These are phyloP conservation scores for Eubasilissa splendida DNA, from an alignment of 2,888 invertebrate genomes.

Conservation along the genomic window DNA sequence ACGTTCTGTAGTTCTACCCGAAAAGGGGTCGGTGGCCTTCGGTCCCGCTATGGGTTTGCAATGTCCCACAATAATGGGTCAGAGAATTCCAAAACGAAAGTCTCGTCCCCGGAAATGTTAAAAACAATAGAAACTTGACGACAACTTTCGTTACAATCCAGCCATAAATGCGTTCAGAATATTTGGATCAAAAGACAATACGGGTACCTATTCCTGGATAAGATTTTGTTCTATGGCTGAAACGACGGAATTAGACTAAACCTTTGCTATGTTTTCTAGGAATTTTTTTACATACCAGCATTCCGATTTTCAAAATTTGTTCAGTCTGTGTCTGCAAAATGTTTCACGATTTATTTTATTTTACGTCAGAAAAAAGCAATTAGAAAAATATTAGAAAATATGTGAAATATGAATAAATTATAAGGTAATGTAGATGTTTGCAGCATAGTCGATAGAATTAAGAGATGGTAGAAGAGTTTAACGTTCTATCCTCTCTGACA, in stretches of 20 bases:
- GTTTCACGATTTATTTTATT: too few relatives aligned
- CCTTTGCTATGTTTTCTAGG: too few relatives aligned
- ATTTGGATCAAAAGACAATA: background rate
- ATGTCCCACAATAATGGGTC: conserved; percentile 25
- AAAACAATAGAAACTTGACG: background rate
- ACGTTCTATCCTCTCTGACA: too few relatives aligned
- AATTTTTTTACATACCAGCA: background rate
- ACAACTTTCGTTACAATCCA: conserved; percentile 16
- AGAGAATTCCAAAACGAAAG: conserved; percentile 27
- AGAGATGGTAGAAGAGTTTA: too few relatives aligned
- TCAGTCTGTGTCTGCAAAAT: background rate
- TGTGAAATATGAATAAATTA: too few relatives aligned
- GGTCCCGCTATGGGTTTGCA: background rate
- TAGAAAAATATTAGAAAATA: too few relatives aligned
- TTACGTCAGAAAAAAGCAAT: too few relatives aligned
- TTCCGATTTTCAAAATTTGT: background rate
- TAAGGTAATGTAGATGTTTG: too few relatives aligned
- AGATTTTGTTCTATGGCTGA: background rate
- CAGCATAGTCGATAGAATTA: too few relatives aligned
- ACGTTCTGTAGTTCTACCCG: too few relatives aligned
- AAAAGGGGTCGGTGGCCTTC: conserved; percentile 12
- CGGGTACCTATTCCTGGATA: background rate
- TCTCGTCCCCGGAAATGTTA: background rate
- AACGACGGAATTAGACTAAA: background rate
- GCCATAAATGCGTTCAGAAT: too few relatives aligned